phyloP scores from a whole-genome alignment of 2,888 invertebrate genomes.

The Thera britannica region DNA sequence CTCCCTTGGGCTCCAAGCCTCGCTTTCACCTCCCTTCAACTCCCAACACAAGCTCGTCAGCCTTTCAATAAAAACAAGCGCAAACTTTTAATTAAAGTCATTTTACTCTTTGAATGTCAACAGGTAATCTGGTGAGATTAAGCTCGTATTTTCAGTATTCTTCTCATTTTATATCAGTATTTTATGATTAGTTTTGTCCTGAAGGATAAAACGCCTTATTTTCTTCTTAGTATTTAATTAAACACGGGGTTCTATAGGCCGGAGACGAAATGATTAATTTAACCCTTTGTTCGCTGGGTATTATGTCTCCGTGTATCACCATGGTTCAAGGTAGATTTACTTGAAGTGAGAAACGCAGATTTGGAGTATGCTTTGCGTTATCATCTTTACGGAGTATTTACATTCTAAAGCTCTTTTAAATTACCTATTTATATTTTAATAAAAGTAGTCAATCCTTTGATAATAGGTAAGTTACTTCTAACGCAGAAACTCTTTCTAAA shows the following conservation, averaged over 20 bases:
- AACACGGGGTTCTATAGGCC: conserved; percentile 43
- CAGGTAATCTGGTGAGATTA: conserved; percentile 22
- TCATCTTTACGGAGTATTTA: too few relatives aligned
- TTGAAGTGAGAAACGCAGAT: conserved; percentile 36
- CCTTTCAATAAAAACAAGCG: conserved; percentile 24
- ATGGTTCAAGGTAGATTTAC: conserved; percentile 24
- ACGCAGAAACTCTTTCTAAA: too few relatives aligned
- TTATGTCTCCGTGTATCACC: conserved; percentile 24
- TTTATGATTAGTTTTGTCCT: conserved; percentile 13
- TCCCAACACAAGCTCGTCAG: conserved; percentile 21
- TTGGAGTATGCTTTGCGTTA: conserved; percentile 23
- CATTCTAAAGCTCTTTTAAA: too few relatives aligned
- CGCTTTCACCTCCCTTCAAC: conserved; percentile 21
- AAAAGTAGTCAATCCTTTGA: too few relatives aligned
- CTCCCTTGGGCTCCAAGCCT: not conserved
- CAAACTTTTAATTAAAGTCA: conserved; percentile 32
- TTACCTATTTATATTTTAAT: too few relatives aligned
- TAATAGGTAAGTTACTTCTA: too few relatives aligned
- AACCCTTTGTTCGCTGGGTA: conserved; percentile 43
- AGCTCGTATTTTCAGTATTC: conserved; percentile 4
- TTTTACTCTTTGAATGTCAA: conserved; percentile 28
- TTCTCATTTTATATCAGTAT: not conserved
- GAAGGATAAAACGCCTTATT: conserved; percentile 13
- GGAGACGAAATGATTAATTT: conserved; percentile 39
- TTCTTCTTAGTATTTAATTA: conserved; percentile 42